Base-by-base conservation (phyloP, 2,797 vertebrate genomes). In the Spizella passerina region DNA sequence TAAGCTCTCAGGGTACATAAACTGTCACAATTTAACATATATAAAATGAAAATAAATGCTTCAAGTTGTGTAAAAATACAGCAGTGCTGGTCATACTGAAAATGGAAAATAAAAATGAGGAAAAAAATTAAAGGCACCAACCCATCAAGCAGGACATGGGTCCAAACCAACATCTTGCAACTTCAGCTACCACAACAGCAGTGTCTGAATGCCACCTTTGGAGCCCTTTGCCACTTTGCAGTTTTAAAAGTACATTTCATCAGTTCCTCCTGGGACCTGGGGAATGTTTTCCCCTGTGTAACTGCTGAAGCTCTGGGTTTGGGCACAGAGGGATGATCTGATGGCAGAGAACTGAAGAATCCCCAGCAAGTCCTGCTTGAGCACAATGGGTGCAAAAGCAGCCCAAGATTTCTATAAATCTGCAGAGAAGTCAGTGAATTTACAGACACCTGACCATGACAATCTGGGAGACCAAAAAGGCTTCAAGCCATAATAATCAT, bases 251-350 rank as follows among this genome's bases (percentile, higher is more conserved):
- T 30, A 4, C 36, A 44, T 88, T 86, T 80, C 63, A 46, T 26
- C 64, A 34, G 46, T 36, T 70, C 92, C 46, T 80, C n/a, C 9
- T 5, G 30, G 4, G 26, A 38, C 30, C 7, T 66, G 34, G 47
- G 19, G 32, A 55, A 44, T 38, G 75, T 38, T 86, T 73, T 66
- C 23, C 29, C 50, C 34, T 0, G 0, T 7, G 0, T 3, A 26
- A 22, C 23, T 39, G 29, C 7, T 38, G 38, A 38, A 38, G 38
- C 29, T 22, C 22, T 6, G 34, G 19, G 9, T 32, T 71, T 80
- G 72, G 72, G 86, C 43, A 14, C 38, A 66, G 61, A 79, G 34
- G 56, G 39, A 36, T 70, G 47, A 34, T 21, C 24, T 1, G 2
- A 52, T 13, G 23, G 16, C 61, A 49, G 41, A 68, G 36, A 71